A percentile compares a stretch with the other conserved stretches of the same genome.
Evolutionary conservation across 2,797 vertebrate species (phyloP).

Genomic region (Aphelocoma californica): DNA sequence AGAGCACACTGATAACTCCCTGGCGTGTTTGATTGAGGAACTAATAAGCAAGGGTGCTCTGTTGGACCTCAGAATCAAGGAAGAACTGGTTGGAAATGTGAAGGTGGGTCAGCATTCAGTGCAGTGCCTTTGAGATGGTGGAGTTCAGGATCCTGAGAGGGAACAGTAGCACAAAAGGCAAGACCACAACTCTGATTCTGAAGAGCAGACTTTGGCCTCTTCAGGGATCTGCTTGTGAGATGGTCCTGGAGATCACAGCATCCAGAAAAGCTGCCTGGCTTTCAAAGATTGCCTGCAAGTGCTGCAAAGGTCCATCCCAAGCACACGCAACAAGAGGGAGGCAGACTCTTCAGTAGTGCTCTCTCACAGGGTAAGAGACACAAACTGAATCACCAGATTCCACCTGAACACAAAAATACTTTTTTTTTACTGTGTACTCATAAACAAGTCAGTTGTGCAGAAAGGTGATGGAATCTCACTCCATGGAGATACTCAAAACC

Average conservation of each 20-base stretch:
- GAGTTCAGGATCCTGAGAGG: neutral
- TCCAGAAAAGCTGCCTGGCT: neutral
- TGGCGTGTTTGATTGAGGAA: rapidly evolving
- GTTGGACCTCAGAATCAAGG: neutral
- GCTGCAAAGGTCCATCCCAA: neutral
- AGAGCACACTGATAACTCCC: neutral
- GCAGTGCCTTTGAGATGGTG: neutral
- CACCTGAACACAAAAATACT: neutral
- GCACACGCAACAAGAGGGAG: neutral
- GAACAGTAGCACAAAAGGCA: neutral
- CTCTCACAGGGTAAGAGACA: neutral
- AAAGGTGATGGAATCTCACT: neutral
- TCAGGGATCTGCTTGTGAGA: neutral
- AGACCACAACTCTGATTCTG: neutral
- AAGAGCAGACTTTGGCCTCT: neutral
- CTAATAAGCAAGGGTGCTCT: neutral
- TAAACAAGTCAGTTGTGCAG: neutral
- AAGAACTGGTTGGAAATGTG: neutral
- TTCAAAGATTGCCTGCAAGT: neutral
- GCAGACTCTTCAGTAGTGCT: neutral
- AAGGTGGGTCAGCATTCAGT: neutral
- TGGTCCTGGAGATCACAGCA: rapidly evolving
- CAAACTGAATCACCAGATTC: neutral
- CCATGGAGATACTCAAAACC: neutral
- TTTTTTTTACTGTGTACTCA: neutral